Base-by-base conservation (phyloP, 2,888 invertebrate species). In the Eristalinus sepulchralis region DNA sequence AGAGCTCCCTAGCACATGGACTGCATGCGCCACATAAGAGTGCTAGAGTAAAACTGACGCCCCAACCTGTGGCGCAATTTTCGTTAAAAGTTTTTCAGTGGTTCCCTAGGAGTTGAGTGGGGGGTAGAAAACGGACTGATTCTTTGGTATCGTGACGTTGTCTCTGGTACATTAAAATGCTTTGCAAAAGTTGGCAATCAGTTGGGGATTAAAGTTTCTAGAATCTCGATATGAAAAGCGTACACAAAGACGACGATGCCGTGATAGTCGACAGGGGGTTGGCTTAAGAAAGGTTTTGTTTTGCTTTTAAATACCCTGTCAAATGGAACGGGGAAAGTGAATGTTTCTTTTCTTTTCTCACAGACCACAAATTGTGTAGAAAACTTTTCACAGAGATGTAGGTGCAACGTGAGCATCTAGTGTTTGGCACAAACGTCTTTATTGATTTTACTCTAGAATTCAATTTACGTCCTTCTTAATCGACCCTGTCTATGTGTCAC, bases 141-240 rank as follows among this genome's bases (percentile, higher is more conserved):
- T 66, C 53, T 77, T 60, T 36, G 11, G 10, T 1, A 63, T 5
- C 70, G 17, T 53, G 31, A 31, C 60, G 47, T 59, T 67, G 70
- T 59, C 77, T 34, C 27, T 27, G 71, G 73, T 71, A 66, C 55
- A 71, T 80, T 80, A 70, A 78, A 82, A 78, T 47, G 62, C 63
- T 24, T 24, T 20, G 20, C 10, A 33, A 83, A 73, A 68, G 68
- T 73, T 83, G 34, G 27, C 34, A 55, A 68, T 68, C 77, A 34
- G 39, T 67, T 59, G 9, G 34, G 34, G 3, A 57, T 24, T 57
- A 78, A 27, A 79, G 73, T 31, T 67, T 79, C 78, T 64, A 22
- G 34, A 73, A 60, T 59, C 57, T 75, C 47, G 34, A 34, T 39
- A 64, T 4, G 5, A 39, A 79, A 53, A 63, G 47, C 24, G 53